Evolutionary conservation across 2,113 vertebrate species (phyloP).

Genomic region (Speoplatyrhinus poulsoni): DNA sequence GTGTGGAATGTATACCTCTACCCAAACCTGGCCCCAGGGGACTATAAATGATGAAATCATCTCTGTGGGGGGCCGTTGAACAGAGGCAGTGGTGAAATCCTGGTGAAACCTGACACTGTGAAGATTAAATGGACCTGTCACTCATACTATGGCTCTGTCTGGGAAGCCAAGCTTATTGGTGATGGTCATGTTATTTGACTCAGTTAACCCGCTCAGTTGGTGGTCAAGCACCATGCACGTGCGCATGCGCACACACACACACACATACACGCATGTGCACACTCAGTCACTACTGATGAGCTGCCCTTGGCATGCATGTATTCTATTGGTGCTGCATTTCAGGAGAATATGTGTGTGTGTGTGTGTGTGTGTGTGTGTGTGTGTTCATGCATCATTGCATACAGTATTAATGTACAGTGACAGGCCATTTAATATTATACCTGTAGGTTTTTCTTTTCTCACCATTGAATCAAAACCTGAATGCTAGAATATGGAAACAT

Average conservation of each 20-base stretch:
- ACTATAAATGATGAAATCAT: not conserved
- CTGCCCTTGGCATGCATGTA: not conserved
- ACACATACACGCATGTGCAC: no score
- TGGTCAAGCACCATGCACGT: not conserved
- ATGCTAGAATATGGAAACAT: no score
- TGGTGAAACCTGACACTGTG: not conserved
- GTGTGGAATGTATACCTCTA: not conserved
- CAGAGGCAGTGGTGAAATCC: not conserved
- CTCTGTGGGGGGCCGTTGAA: conserved; percentile 1
- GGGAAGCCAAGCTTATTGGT: not conserved
- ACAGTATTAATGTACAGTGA: no score
- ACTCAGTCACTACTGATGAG: no score
- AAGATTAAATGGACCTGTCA: conserved; percentile 5
- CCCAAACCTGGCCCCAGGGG: not conserved
- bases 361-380: no score
- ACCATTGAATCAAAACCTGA: no score
- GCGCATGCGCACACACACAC: not conserved
- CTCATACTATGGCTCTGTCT: conserved; percentile 4
- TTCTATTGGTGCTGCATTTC: not conserved
- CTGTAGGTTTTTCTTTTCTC: no score
- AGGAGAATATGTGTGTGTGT: not conserved
- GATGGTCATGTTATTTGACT: not conserved
- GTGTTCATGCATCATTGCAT: not conserved
- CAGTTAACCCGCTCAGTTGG: not conserved
- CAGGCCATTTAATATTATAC: no score